Conservation (phyloP, 2,797 vertebrate species). For the Allobates femoralis region DNA sequence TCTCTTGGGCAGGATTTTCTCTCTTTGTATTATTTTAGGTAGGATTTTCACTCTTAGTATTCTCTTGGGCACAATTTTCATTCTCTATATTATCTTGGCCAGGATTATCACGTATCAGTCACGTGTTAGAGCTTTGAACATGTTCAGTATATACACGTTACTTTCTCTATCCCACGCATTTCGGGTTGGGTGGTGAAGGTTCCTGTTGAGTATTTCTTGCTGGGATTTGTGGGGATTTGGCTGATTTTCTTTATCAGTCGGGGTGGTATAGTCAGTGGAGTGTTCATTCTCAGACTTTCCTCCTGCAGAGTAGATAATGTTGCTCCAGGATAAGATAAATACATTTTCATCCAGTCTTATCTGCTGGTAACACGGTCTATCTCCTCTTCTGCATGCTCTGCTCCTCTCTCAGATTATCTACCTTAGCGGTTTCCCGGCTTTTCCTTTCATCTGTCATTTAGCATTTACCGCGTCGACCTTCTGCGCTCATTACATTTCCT, state of each 20-base stretch:
- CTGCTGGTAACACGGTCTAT: background rate
- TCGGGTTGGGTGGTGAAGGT: background rate
- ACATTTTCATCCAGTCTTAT: background rate
- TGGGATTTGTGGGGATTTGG: background rate
- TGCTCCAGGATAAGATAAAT: background rate
- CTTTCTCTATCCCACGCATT: background rate
- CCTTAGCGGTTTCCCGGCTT: background rate
- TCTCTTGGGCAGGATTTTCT: too few relatives aligned
- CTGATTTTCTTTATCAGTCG: background rate
- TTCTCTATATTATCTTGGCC: too few relatives aligned
- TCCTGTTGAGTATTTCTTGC: background rate
- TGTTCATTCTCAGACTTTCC: background rate
- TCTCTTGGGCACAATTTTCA: too few relatives aligned
- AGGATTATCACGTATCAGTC: background rate
- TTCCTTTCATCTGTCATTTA: conserved; percentile 6
- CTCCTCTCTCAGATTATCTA: conserved; percentile 14
- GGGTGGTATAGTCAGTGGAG: background rate
- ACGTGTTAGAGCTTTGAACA: background rate
- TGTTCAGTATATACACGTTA: background rate
- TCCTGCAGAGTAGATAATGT: background rate
- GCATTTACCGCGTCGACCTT: background rate
- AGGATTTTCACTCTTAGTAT: too few relatives aligned
- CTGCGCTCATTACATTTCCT: background rate
- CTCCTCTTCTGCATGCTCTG: background rate
- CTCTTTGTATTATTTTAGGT: too few relatives aligned